A percentile compares a stretch with the other conserved stretches of the same genome.
Conservation (phyloP, 2,797 vertebrate genomes). For the Anguilla megastoma region DNA sequence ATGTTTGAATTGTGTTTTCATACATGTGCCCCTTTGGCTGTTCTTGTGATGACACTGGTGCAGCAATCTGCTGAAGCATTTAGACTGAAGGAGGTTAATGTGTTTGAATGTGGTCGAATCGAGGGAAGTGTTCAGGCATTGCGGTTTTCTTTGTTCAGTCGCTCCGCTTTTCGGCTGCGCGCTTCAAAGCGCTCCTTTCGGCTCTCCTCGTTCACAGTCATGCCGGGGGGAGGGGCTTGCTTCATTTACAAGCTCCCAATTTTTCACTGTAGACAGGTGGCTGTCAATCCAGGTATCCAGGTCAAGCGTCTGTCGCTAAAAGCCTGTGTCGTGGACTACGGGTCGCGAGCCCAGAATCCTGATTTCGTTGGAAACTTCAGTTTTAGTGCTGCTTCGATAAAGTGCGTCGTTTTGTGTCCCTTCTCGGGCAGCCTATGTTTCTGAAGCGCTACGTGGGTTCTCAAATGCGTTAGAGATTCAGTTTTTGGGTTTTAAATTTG, state of each 20-base stretch:
- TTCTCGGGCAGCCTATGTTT: not conserved
- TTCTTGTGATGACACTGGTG: not conserved
- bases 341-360: too few relatives aligned
- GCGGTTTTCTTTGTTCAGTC: not conserved
- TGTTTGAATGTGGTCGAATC: not conserved
- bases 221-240: not conserved
- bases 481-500: not conserved
- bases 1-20: slow-evolving; percentile 22
- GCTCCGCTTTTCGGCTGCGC: not conserved
- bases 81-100: not conserved
- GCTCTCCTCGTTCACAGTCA: not conserved
- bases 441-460: not conserved
- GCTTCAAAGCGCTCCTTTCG: not conserved
- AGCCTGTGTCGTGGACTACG: not conserved
- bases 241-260: not conserved
- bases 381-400: not conserved
- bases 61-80: not conserved
- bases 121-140: not conserved
- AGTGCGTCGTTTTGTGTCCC: not conserved
- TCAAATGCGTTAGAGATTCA: not conserved
- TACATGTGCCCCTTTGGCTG: not conserved
- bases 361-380: not conserved
- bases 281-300: not conserved
- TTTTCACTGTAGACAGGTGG: not conserved
- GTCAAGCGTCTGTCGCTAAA: not conserved